Base-by-base conservation (phyloP, 2,113 vertebrate species). In the Neogobius melanostomus region DNA sequence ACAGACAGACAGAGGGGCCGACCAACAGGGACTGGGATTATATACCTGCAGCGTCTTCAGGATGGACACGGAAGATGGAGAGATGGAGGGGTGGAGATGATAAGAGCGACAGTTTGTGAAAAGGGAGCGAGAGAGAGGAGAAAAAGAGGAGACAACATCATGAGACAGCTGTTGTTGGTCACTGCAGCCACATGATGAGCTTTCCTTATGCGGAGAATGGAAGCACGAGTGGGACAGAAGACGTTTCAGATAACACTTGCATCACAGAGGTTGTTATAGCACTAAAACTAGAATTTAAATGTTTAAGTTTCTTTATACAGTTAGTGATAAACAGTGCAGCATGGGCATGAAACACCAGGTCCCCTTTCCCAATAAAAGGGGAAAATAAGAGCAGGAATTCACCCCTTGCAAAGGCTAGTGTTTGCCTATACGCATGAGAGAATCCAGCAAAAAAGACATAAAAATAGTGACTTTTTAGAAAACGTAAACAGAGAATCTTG, bases 41-140 rank as follows among this genome's bases (percentile, higher is more conserved):
- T 89, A 83, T 93, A 93, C 92, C 92, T 93, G 90, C 51, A 17
- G 56, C 82, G 66, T 74, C 81, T 85, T 74, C 71, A 43, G 71
- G 82, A 67, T 89, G 91, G 88, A 88, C 86, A 77, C 16, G 75
- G 65, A 82, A 77, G 48, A 64, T 49, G 73, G 52, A 64, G 54
- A 49, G 49, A 69, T 67, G 48, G 11, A 45, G 17, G 68, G 54
- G n/a, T 14, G 51, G 28, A 28, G 9, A 45, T 51, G 59, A n/a
- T 68, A 66, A 68, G 76, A 80, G 45, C 71, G 59, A 47, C 17
- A 17, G 28, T 36, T 43, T 5, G 57, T 64, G 70, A 54, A 45
- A 70, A 11, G 46, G 67, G 64, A 50, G 75, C 36, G 42, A 71
- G 79, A 61, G 17, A 70, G 28, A 12, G 59, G 42, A 61, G 72